A percentile compares a stretch with the other conserved stretches of the same genome.
These are phyloP conservation scores for Ichneumoninae sp. DNA, from an alignment of 2,888 invertebrate species.

Conservation along the genomic window DNA sequence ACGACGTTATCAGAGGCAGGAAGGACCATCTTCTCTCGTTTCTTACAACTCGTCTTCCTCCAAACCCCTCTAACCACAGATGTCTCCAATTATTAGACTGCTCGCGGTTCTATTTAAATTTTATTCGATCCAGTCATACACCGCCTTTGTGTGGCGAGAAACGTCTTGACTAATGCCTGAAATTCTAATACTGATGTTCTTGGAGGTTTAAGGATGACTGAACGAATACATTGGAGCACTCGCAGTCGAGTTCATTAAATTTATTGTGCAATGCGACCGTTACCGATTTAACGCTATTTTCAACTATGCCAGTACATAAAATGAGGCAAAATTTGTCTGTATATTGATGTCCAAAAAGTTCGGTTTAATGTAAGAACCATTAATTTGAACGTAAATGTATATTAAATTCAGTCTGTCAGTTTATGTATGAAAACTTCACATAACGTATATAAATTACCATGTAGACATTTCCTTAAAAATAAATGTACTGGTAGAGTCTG, in stretches of 20 bases:
- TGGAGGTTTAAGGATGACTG: not conserved
- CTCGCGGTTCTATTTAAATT: slow-evolving; percentile 21
- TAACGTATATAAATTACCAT: too few species aligned
- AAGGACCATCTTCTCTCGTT: slow-evolving; percentile 24
- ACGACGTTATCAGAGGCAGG: slow-evolving; percentile 77
- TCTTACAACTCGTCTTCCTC: slow-evolving; percentile 16
- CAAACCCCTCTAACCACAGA: slow-evolving; percentile 47
- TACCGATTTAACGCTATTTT: not conserved
- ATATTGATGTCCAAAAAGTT: too few species aligned
- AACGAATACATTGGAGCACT: not conserved
- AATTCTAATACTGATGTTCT: not conserved
- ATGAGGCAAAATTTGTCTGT: too few species aligned
- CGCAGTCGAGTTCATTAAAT: not conserved
- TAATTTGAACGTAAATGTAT: too few species aligned
- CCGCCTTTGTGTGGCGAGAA: not conserved
- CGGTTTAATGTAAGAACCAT: too few species aligned
- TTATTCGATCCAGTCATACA: slow-evolving; percentile 37
- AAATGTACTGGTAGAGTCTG: too few species aligned
- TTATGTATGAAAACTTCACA: too few species aligned
- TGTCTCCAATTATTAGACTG: slow-evolving; percentile 54
- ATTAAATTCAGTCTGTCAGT: too few species aligned
- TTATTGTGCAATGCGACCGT: not conserved
- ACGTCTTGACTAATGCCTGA: not conserved
- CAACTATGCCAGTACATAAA: not conserved
- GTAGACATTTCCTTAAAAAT: too few species aligned